Evolutionary conservation across 2,888 invertebrate species (phyloP).

Genomic region (Therioaphis trifolii): DNA sequence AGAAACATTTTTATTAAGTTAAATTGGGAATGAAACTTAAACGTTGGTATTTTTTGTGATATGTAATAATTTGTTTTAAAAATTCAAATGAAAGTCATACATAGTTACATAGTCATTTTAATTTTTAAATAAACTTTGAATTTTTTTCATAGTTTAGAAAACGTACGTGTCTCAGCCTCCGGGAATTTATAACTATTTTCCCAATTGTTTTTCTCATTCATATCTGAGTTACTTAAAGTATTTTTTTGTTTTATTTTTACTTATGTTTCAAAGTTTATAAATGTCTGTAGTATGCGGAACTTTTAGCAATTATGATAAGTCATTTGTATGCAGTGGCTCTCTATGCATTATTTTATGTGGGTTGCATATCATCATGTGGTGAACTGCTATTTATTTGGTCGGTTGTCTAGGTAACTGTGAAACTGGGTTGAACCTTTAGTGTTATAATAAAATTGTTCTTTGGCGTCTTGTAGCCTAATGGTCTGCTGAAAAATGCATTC

Average conservation of each 20-base stretch:
- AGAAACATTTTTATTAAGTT: too few relatives aligned
- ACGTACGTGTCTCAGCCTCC: too few relatives aligned
- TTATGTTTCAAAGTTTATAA: background rate
- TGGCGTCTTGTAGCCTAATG: background rate
- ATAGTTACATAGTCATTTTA: too few relatives aligned
- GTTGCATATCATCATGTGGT: background rate
- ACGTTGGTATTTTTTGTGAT: too few relatives aligned
- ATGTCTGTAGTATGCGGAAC: background rate
- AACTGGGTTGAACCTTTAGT: background rate
- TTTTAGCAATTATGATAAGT: background rate
- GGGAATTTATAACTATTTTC: too few relatives aligned
- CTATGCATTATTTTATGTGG: background rate
- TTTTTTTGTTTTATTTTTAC: background rate
- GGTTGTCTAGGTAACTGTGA: background rate
- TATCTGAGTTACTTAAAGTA: background rate
- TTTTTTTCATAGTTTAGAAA: too few relatives aligned
- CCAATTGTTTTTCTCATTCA: too few relatives aligned
- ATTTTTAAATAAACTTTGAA: too few relatives aligned
- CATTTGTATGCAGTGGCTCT: background rate
- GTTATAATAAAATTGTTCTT: background rate
- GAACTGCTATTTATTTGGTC: constrained; percentile 12
- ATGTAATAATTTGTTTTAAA: too few relatives aligned
- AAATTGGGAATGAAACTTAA: too few relatives aligned
- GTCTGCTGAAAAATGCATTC: background rate
- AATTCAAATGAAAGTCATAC: too few relatives aligned